A percentile compares a stretch with the other conserved stretches of the same genome.
Conservation (phyloP, 1,140 invertebrate genomes). For the Eciton burchellii region DNA sequence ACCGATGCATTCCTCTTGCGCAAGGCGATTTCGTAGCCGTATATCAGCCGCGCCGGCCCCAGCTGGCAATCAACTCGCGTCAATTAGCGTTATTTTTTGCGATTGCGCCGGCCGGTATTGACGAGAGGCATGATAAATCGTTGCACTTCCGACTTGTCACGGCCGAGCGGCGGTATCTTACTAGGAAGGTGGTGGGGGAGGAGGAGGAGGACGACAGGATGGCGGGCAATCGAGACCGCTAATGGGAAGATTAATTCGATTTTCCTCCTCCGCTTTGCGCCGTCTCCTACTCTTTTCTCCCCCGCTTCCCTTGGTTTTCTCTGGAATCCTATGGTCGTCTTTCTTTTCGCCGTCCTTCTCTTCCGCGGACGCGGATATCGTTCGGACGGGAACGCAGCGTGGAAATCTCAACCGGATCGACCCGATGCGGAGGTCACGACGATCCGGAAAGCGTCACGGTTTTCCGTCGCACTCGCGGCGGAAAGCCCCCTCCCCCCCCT, state of each 20-base stretch:
- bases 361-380: background rate
- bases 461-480: background rate
- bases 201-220: constrained; percentile 13
- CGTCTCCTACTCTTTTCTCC: background rate
- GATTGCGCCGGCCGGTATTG: constrained; percentile 29
- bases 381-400: background rate
- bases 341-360: constrained; percentile 7
- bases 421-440: constrained; percentile 38
- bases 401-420: constrained; percentile 37
- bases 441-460: background rate
- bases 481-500: no score
- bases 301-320: background rate
- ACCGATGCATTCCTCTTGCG: background rate
- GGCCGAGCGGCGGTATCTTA: constrained; percentile 53
- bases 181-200: no score
- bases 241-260: constrained; percentile 78
- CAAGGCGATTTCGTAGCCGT: background rate
- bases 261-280: constrained; percentile 46
- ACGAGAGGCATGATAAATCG: constrained; percentile 67
- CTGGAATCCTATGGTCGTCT: constrained; percentile 16
- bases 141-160: constrained; percentile 62
- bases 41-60: background rate
- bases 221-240: constrained; percentile 72
- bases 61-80: constrained; percentile 29
- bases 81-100: constrained; percentile 48